These are phyloP conservation scores for Danio tinwini DNA, from an alignment of 2,797 vertebrate genomes.

Conservation along the genomic window DNA sequence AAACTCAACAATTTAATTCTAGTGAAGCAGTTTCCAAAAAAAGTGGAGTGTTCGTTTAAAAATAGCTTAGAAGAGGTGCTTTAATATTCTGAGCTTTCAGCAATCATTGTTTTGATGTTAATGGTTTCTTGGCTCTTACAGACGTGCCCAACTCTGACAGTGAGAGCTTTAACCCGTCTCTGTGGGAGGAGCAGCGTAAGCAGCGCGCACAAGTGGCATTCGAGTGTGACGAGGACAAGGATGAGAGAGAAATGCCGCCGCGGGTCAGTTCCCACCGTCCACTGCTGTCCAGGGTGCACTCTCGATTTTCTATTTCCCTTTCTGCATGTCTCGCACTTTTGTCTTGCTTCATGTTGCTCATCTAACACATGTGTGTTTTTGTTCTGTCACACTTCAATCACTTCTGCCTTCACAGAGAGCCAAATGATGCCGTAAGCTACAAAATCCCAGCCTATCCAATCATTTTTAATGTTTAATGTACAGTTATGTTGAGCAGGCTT, in stretches of 20 bases:
- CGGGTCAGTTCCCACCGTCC: conserved; percentile 80
- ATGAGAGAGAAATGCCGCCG: conserved; percentile 92
- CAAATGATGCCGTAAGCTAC: background rate
- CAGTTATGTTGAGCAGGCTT: background rate
- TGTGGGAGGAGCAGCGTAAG: conserved; percentile 98
- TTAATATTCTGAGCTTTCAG: too few relatives aligned
- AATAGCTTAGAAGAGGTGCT: too few relatives aligned
- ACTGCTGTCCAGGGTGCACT: conserved; percentile 17
- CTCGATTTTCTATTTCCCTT: conserved; percentile 5
- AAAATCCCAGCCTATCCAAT: background rate
- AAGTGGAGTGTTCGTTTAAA: too few relatives aligned
- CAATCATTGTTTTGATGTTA: background rate
- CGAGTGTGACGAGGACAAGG: conserved; percentile 98
- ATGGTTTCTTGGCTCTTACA: conserved; percentile 53
- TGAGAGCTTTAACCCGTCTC: conserved; percentile 95
- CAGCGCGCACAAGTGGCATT: conserved; percentile 97
- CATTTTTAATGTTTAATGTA: background rate
- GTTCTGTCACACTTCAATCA: background rate
- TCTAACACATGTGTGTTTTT: background rate
- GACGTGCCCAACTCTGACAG: conserved; percentile 91
- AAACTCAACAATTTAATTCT: too few relatives aligned
- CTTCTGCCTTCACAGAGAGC: background rate
- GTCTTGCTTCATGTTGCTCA: background rate
- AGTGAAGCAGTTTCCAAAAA: too few relatives aligned
- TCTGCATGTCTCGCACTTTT: conserved; percentile 1